Evolutionary conservation across 1,140 invertebrate genomes (phyloP), one percentile per base, ranked within the genome.

Genomic region (Philopotamus ludificatus): DNA sequence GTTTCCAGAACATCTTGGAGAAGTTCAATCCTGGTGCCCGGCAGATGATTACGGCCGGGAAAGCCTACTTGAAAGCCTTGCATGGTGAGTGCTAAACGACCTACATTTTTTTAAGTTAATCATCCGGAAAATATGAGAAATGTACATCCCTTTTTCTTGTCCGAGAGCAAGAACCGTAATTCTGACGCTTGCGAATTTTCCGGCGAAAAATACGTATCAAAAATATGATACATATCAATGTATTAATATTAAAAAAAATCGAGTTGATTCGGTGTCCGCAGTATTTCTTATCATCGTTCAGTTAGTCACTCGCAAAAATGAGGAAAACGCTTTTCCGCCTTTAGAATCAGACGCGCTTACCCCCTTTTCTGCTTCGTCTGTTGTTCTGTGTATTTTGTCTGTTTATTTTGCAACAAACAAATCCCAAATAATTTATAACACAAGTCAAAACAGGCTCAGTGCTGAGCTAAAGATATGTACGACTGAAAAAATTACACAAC

Each of bases 11-110:
- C 77, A 94, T 95, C 78, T 81, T 95, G 85, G 93, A 95, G 75
- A 94, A 94, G 81, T 95, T 95, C 82, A 95, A 95, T 82, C 93
- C 93, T 26, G 90, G 91, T 70, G 92, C 93, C 4, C 83, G 92
- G 72, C 92, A 94, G 80, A 86, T 95, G 83, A 94, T 95, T 76
- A 92, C 91, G 66, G 91, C 93, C 66, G 93, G 93, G 55, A 95
- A 95, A 80, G 90, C 92, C 18, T 95, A 95, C 78, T 82, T 95
- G 58, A 95, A 95, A 79, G 91, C 93, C 67, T 84, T 95, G 73
- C 92, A 95, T 78, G 92, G 92, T 95, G 81, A 92, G 91, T 85
- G 68, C 39, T 34, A 28, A 15, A 50, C 47, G 15, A 20, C 47
- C 41, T 44, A 49, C 42, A 53, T 60, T 65, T 65, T 65, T 58